Conservation (phyloP, 1,140 invertebrate species). For the Drosophila leontia region DNA sequence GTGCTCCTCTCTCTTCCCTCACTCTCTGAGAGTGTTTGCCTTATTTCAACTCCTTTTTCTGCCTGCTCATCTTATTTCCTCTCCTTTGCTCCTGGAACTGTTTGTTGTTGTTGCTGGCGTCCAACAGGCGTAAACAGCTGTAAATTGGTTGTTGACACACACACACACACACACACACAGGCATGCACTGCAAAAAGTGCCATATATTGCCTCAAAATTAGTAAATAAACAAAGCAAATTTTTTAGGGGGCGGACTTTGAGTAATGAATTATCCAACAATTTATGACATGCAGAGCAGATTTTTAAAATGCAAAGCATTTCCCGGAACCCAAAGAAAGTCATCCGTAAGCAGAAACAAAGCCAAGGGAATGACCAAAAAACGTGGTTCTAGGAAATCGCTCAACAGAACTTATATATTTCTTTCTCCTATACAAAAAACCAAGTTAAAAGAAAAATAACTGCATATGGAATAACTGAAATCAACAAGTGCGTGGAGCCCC, state of each 20-base stretch:
- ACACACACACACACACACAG: too few species aligned
- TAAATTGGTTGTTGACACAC: conserved; percentile 69
- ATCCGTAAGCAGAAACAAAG: conserved; percentile 24
- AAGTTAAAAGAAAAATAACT: neutral
- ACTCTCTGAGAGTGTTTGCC: conserved; percentile 1
- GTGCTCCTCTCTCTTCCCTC: neutral
- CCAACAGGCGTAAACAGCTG: conserved; percentile 81
- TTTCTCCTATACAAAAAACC: neutral
- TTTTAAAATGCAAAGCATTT: conserved; percentile 12
- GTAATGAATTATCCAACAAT: neutral
- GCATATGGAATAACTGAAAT: conserved; percentile 30
- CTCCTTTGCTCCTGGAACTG: neutral
- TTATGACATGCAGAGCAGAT: conserved; percentile 14
- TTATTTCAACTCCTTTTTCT: conserved; percentile 5
- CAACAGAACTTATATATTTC: neutral
- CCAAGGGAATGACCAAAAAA: conserved; percentile 26
- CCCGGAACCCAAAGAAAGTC: conserved; percentile 22
- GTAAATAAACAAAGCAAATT: conserved; percentile 15
- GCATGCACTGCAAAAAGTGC: conserved; percentile 1
- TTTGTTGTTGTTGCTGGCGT: conserved; percentile 35
- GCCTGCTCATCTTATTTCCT: conserved; percentile 12
- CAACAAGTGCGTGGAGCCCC: conserved; percentile 60
- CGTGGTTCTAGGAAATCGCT: conserved; percentile 29
- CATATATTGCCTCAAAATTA: conserved; percentile 19
- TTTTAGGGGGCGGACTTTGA: neutral